Conservation (phyloP, 2,888 invertebrate genomes). For the Serripes groenlandicus region DNA sequence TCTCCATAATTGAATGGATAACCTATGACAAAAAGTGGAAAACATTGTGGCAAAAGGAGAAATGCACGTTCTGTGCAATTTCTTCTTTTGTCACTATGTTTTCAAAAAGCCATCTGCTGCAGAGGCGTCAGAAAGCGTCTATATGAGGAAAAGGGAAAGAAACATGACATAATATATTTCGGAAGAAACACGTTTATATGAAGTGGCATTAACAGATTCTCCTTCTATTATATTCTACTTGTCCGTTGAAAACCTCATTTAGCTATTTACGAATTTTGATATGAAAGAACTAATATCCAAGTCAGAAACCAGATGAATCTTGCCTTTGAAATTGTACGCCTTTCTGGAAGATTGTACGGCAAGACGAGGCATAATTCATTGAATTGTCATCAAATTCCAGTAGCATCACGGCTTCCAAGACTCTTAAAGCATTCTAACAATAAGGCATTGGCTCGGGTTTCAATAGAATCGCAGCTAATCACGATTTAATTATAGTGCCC, state of each 20-base stretch:
- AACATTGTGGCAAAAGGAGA: too few species aligned
- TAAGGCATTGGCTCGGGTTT: slow-evolving; percentile 6
- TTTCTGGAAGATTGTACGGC: neutral
- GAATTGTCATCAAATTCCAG: slow-evolving; percentile 1
- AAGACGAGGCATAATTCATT: neutral
- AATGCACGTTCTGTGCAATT: too few species aligned
- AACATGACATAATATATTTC: too few species aligned
- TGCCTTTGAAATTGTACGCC: slow-evolving; percentile 12
- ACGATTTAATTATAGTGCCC: slow-evolving; percentile 17
- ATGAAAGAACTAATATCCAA: slow-evolving; percentile 32
- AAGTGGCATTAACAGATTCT: too few species aligned
- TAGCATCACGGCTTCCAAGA: neutral
- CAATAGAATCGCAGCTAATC: slow-evolving; percentile 21
- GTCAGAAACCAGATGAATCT: neutral
- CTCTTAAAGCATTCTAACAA: neutral
- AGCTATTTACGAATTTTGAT: slow-evolving; percentile 33
- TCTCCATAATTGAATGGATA: too few species aligned
- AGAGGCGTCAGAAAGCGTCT: too few species aligned
- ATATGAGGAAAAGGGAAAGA: too few species aligned
- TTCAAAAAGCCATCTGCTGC: too few species aligned
- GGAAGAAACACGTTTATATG: too few species aligned
- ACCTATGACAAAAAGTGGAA: too few species aligned
- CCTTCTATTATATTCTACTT: too few species aligned
- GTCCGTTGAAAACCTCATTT: slow-evolving; percentile 9
- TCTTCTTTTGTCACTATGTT: too few species aligned